These are phyloP conservation scores for Setipinna tenuifilis DNA, from an alignment of 2,797 vertebrate species.

Conservation along the genomic window DNA sequence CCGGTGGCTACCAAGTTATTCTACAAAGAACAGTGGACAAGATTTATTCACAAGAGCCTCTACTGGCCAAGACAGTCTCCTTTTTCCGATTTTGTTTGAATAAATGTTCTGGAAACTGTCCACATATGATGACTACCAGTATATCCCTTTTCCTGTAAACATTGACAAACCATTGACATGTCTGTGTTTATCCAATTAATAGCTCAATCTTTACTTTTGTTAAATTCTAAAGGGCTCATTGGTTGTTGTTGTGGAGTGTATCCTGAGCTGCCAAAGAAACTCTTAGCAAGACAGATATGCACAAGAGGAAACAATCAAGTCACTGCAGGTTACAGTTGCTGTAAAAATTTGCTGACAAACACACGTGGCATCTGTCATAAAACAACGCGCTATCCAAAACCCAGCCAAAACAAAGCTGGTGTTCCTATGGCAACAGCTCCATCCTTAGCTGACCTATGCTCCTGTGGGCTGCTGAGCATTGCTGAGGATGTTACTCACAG, in stretches of 20 bases:
- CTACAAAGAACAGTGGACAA: neutral
- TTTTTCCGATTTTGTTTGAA: neutral
- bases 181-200: neutral
- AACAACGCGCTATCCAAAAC: neutral
- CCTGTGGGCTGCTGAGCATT: constrained; percentile 5
- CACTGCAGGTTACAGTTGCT: neutral
- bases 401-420: constrained; percentile 17
- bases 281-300: neutral
- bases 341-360: constrained; percentile 9
- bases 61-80: neutral
- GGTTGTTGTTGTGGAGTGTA: neutral
- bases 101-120: neutral
- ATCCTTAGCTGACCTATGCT: constrained; percentile 12
- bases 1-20: neutral
- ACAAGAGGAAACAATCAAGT: constrained; percentile 6
- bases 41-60: neutral
- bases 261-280: neutral
- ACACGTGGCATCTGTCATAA: neutral
- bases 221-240: neutral
- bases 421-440: constrained; percentile 15
- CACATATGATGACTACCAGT: neutral
- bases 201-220: neutral
- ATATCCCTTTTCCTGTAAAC: neutral
- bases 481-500: constrained; percentile 10
- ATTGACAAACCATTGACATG: neutral